phyloP scores from a whole-genome alignment of 2,797 vertebrate species.

The Argya squamiceps region DNA sequence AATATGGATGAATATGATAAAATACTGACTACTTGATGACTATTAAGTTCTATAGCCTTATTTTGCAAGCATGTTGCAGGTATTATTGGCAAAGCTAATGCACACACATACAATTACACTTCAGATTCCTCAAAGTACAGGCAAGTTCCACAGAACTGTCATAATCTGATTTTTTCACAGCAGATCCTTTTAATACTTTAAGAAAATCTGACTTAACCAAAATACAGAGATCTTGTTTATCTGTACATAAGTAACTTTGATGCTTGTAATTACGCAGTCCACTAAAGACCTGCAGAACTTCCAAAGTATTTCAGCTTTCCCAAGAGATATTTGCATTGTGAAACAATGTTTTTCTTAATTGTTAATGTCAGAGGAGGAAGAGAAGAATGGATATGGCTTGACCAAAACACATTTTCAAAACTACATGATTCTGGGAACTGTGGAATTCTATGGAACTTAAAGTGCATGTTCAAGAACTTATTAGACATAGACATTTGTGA shows the following conservation, averaged over 20 bases:
- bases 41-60: background rate
- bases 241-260: background rate
- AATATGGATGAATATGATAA: background rate
- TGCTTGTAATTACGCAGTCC: background rate
- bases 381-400: background rate
- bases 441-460: background rate
- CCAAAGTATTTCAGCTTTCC: background rate
- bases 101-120: background rate
- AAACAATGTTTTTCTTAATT: background rate
- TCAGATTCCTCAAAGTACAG: background rate
- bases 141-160: background rate
- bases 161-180: background rate
- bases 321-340: background rate
- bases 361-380: background rate
- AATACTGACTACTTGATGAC: background rate
- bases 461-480: background rate
- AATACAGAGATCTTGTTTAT: background rate
- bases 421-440: background rate
- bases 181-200: background rate
- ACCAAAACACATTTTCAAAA: background rate
- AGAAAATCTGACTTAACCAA: background rate
- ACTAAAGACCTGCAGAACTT: background rate
- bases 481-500: background rate
- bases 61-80: background rate
- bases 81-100: background rate